These are phyloP conservation scores for Embidobia sp. DNA, from an alignment of 2,888 invertebrate species.

Conservation along the genomic window DNA sequence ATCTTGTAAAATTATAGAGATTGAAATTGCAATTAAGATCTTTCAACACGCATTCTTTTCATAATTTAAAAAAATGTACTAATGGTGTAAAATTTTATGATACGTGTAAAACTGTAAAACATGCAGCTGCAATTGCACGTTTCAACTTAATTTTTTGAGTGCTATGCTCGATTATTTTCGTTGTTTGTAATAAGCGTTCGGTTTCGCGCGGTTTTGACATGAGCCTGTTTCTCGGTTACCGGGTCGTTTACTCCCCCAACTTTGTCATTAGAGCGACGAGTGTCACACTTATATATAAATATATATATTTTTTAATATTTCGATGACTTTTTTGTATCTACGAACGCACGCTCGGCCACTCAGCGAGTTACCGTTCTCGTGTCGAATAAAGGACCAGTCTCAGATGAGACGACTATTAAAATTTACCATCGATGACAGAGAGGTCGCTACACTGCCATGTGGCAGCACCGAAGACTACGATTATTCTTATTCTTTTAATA, in stretches of 20 bases:
- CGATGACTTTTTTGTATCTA: conserved; percentile 55
- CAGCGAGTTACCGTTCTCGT: conserved; percentile 31
- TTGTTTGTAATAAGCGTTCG: too few species aligned
- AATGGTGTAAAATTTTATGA: too few species aligned
- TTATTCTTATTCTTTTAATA: conserved; percentile 21
- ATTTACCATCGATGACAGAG: conserved; percentile 12
- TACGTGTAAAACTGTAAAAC: too few species aligned
- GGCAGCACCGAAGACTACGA: conserved; percentile 49
- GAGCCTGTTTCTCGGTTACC: too few species aligned
- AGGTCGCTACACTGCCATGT: conserved; percentile 18
- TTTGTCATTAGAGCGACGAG: conserved; percentile 14
- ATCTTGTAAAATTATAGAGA: too few species aligned
- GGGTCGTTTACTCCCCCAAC: background rate
- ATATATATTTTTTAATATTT: conserved; percentile 28
- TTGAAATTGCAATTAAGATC: too few species aligned
- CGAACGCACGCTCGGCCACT: conserved; percentile 59
- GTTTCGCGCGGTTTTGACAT: too few species aligned
- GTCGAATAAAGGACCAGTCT: conserved; percentile 26
- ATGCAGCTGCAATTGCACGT: too few species aligned
- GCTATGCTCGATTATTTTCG: too few species aligned
- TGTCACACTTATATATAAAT: conserved; percentile 36
- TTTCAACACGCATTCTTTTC: too few species aligned
- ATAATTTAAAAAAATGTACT: too few species aligned
- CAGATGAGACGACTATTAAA: background rate
- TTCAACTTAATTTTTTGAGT: too few species aligned